A percentile compares a stretch with the other conserved stretches of the same genome.
These are phyloP conservation scores for Alethe castanea DNA, from an alignment of 2,113 vertebrate species.

Conservation along the genomic window DNA sequence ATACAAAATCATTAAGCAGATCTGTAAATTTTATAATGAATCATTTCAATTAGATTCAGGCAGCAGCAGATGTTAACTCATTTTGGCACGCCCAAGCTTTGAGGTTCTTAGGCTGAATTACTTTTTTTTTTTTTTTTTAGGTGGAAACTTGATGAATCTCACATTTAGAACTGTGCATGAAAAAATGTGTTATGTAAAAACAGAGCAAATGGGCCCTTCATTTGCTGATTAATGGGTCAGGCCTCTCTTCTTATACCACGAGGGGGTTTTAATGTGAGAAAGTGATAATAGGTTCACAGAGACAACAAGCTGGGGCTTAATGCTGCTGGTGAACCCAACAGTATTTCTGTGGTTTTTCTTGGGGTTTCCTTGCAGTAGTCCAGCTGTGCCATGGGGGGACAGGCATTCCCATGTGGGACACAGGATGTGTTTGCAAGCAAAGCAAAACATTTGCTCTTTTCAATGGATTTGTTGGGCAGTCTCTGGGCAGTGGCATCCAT, in stretches of 20 bases:
- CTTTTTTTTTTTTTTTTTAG: neutral
- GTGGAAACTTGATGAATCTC: constrained; percentile 55
- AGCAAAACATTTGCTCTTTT: neutral
- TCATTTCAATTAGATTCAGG: constrained; percentile 75
- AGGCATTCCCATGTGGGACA: neutral
- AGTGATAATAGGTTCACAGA: constrained; percentile 41
- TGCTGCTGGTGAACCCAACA: neutral
- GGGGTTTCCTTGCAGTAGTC: neutral
- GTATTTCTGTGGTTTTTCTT: neutral
- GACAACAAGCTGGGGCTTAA: constrained; percentile 15
- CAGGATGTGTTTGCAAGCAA: neutral
- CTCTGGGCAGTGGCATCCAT: neutral
- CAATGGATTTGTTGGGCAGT: neutral
- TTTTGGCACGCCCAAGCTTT: constrained; percentile 54
- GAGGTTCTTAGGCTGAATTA: constrained; percentile 41
- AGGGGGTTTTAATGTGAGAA: constrained; percentile 47
- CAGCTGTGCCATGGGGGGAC: neutral
- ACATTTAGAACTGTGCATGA: neutral
- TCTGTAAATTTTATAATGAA: constrained; percentile 75
- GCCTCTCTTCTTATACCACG: neutral
- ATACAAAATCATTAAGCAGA: constrained; percentile 73
- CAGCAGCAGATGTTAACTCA: constrained; percentile 70
- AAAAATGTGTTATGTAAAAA: constrained; percentile 43
- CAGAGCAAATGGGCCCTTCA: constrained; percentile 46
- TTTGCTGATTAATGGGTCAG: constrained; percentile 60